These are phyloP conservation scores for Prionailurus bengalensis DNA, from an alignment of 2,113 vertebrate species.

Conservation along the genomic window DNA sequence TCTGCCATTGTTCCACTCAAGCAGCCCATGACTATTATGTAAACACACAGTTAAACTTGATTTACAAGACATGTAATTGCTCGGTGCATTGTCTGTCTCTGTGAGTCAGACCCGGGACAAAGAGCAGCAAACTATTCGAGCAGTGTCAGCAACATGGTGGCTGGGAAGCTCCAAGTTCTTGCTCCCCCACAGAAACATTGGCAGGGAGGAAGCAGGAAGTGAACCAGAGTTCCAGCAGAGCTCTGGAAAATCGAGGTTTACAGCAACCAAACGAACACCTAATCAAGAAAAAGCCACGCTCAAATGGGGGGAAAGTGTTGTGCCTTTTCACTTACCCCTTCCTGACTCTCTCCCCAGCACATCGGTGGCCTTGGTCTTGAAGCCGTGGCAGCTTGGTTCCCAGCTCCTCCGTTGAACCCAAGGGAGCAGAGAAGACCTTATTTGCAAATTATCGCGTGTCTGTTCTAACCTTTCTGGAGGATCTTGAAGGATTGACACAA, in stretches of 20 bases:
- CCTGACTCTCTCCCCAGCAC: neutral
- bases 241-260: neutral
- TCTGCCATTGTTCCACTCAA: neutral
- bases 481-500: neutral
- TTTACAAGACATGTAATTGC: neutral
- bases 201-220: neutral
- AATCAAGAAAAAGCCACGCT: neutral
- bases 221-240: neutral
- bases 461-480: neutral
- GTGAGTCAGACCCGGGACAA: neutral
- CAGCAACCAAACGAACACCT: neutral
- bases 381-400: neutral
- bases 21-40: neutral
- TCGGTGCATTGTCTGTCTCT: neutral
- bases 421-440: neutral
- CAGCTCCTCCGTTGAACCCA: neutral
- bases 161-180: neutral
- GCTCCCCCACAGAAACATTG: neutral
- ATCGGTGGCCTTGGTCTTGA: neutral
- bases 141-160: neutral
- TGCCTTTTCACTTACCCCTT: neutral
- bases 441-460: neutral
- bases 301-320: neutral
- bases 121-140: neutral
- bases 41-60: neutral